Conservation (phyloP, 2,888 invertebrate genomes). For the Phortica okadai region DNA sequence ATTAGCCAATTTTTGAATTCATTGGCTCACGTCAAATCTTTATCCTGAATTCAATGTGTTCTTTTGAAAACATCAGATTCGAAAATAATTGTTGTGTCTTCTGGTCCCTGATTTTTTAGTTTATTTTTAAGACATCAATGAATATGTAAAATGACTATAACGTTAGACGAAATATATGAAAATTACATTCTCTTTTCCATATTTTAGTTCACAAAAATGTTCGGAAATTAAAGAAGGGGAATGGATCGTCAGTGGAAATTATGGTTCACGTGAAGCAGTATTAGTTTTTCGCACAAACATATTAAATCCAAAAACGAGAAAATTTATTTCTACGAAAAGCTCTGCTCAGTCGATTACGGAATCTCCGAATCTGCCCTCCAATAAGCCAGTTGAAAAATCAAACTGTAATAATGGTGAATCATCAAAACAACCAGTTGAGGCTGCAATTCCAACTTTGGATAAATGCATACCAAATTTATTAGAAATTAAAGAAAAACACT, state of each 20-base stretch:
- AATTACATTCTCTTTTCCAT: not conserved
- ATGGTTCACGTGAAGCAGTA: constrained; percentile 82
- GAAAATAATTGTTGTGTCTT: too few species aligned
- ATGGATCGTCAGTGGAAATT: constrained; percentile 80
- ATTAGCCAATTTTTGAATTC: too few species aligned
- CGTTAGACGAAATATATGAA: not conserved
- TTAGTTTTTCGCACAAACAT: constrained; percentile 82
- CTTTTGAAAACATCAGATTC: too few species aligned
- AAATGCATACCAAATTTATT: not conserved
- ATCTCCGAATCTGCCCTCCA: not conserved
- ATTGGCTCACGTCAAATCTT: too few species aligned
- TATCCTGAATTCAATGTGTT: too few species aligned
- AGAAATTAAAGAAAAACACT: not conserved
- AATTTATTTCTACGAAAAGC: constrained; percentile 42
- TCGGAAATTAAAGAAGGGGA: constrained; percentile 54
- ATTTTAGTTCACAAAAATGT: constrained; percentile 35
- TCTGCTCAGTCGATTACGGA: constrained; percentile 28
- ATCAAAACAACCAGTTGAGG: not conserved
- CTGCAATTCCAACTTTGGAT: not conserved
- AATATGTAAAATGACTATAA: too few species aligned
- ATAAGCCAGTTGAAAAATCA: not conserved
- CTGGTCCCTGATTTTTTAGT: too few species aligned
- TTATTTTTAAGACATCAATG: too few species aligned
- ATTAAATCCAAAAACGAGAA: constrained; percentile 73
- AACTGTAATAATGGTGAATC: too few species aligned